Conservation (phyloP, 2,888 invertebrate species). For the Chrysodeixis includens region DNA sequence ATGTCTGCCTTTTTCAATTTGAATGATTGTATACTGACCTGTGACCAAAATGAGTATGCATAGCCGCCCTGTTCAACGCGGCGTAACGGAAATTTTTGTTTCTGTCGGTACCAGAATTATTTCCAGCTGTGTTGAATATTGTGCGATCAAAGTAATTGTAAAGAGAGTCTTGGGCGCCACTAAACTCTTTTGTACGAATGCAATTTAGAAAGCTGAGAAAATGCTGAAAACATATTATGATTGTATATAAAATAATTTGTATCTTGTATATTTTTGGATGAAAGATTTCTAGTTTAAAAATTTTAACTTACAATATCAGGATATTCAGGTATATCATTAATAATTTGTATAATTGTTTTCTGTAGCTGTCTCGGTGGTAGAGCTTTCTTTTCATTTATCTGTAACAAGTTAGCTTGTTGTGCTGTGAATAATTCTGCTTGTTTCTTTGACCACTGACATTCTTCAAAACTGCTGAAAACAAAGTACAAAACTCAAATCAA, state of each 20-base stretch:
- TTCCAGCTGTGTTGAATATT: conserved; percentile 73
- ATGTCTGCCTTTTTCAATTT: too few relatives aligned
- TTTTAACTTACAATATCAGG: conserved; percentile 93
- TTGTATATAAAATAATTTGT: too few relatives aligned
- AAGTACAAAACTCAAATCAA: conserved; percentile 14
- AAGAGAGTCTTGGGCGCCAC: conserved; percentile 94
- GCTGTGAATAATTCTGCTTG: conserved; percentile 97
- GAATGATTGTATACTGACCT: conserved; percentile 85
- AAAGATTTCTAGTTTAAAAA: background rate
- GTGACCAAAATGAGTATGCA: conserved; percentile 96
- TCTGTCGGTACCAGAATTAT: conserved; percentile 82
- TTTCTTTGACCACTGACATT: conserved; percentile 94
- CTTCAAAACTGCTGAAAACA: conserved; percentile 82
- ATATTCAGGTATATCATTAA: conserved; percentile 93
- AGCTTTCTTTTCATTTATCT: conserved; percentile 94
- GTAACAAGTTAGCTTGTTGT: conserved; percentile 94
- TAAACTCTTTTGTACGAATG: conserved; percentile 95
- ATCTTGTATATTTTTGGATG: too few relatives aligned
- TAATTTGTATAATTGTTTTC: conserved; percentile 92
- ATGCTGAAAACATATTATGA: conserved; percentile 90
- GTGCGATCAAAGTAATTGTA: conserved; percentile 95
- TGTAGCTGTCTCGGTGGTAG: conserved; percentile 93
- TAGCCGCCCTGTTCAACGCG: conserved; percentile 96
- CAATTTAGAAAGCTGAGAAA: conserved; percentile 97
- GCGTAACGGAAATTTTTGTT: conserved; percentile 95